phyloP scores from a whole-genome alignment of 2,888 invertebrate genomes.

The Orthonevra nobilis region DNA sequence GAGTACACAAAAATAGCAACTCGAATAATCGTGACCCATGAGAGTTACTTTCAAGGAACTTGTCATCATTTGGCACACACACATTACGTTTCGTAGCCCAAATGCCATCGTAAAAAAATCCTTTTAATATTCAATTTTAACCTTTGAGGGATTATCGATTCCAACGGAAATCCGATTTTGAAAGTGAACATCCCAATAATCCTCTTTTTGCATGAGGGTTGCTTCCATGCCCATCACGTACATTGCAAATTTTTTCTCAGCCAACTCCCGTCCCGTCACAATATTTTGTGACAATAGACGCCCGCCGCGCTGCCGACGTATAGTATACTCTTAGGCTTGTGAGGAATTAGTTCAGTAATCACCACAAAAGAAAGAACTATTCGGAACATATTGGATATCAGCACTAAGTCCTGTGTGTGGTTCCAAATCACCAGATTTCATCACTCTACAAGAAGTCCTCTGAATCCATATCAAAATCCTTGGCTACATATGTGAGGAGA shows the following conservation, averaged over 20 bases:
- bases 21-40: neutral
- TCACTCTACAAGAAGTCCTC: slow-evolving; percentile 45
- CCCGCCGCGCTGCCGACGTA: no score
- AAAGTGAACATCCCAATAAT: slow-evolving; percentile 70
- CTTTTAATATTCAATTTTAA: slow-evolving; percentile 66
- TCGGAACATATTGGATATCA: slow-evolving; percentile 39
- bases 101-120: slow-evolving; percentile 29
- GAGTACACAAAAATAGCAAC: no score
- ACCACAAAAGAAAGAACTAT: slow-evolving; percentile 63
- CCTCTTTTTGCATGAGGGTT: slow-evolving; percentile 52
- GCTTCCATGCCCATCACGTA: slow-evolving; percentile 23
- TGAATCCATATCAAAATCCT: slow-evolving; percentile 28
- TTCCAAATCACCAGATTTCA: slow-evolving; percentile 62
- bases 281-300: slow-evolving; percentile 56
- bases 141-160: slow-evolving; percentile 70
- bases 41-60: neutral
- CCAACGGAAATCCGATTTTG: slow-evolving; percentile 66
- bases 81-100: slow-evolving; percentile 11
- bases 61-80: neutral
- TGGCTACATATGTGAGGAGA: slow-evolving; percentile 1
- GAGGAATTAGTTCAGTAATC: slow-evolving; percentile 57
- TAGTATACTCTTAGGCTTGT: slow-evolving; percentile 42
- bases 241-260: slow-evolving; percentile 52
- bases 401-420: slow-evolving; percentile 38
- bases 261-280: neutral